These are phyloP conservation scores for Cynoglossus semilaevis DNA, from an alignment of 2,113 vertebrate species.

Conservation along the genomic window DNA sequence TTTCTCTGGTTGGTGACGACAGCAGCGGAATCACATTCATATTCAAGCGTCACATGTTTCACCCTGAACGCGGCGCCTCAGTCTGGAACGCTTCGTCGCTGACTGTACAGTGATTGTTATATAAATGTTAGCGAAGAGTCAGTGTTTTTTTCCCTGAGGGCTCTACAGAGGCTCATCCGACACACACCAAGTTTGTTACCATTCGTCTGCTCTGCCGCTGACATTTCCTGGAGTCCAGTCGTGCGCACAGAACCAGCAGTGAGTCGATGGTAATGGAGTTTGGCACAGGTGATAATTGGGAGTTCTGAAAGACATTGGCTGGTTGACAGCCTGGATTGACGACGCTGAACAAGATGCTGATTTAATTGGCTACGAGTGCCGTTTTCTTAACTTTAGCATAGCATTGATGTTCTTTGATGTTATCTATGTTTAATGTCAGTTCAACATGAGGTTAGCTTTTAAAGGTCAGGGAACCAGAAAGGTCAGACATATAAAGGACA, in stretches of 20 bases:
- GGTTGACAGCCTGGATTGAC: not conserved
- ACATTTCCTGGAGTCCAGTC: conserved; percentile 30
- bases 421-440: conserved; percentile 9
- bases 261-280: conserved; percentile 3
- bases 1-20: not conserved
- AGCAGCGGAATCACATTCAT: not conserved
- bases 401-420: conserved; percentile 8
- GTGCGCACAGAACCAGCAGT: not conserved
- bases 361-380: conserved; percentile 25
- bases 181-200: conserved; percentile 33
- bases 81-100: conserved; percentile 8
- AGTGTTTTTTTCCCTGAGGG: conserved; percentile 2
- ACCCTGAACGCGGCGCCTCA: conserved; percentile 3
- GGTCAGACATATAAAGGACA: conserved; percentile 20
- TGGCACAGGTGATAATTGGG: conserved; percentile 4
- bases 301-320: conserved; percentile 6
- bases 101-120: conserved; percentile 16
- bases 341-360: conserved; percentile 5
- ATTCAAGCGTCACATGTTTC: conserved; percentile 10
- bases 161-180: conserved; percentile 11
- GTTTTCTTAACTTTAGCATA: not conserved
- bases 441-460: conserved; percentile 25
- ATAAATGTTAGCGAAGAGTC: conserved; percentile 31
- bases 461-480: conserved; percentile 16
- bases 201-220: conserved; percentile 33